Percentiles rank a stretch among this genome's conserved stretches.
Evolutionary conservation across 2,797 vertebrate species (phyloP).

Genomic region (Buphagus erythrorhynchus): DNA sequence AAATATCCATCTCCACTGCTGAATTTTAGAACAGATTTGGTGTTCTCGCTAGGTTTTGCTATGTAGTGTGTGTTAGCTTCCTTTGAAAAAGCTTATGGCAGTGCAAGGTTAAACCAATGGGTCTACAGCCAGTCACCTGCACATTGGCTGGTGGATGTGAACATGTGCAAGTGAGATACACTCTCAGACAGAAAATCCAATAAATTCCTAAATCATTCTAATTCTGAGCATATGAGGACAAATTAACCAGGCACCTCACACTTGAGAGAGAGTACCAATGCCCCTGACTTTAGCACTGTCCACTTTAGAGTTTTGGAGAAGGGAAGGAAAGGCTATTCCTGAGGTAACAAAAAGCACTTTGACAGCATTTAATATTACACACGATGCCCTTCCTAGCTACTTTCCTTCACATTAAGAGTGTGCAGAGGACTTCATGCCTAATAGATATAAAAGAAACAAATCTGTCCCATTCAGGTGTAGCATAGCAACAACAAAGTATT

Average conservation of each 20-base stretch:
- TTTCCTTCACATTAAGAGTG: background rate
- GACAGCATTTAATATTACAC: background rate
- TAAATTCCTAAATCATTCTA: background rate
- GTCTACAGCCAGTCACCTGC: background rate
- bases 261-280: accelerated
- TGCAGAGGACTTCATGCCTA: background rate
- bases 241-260: background rate
- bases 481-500: background rate
- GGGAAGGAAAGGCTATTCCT: background rate
- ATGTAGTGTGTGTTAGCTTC: background rate
- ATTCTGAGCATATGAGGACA: background rate
- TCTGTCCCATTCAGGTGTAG: background rate
- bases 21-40: background rate
- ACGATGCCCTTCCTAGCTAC: background rate
- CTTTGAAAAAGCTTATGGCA: background rate
- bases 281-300: background rate
- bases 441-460: background rate
- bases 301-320: background rate
- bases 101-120: background rate
- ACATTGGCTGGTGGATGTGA: too few relatives aligned
- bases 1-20: background rate
- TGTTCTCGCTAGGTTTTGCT: background rate
- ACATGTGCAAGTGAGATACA: background rate
- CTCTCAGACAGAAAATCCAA: background rate
- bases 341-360: background rate